Conservation (phyloP, 2,888 invertebrate genomes). For the Frankliniella intonsa region DNA sequence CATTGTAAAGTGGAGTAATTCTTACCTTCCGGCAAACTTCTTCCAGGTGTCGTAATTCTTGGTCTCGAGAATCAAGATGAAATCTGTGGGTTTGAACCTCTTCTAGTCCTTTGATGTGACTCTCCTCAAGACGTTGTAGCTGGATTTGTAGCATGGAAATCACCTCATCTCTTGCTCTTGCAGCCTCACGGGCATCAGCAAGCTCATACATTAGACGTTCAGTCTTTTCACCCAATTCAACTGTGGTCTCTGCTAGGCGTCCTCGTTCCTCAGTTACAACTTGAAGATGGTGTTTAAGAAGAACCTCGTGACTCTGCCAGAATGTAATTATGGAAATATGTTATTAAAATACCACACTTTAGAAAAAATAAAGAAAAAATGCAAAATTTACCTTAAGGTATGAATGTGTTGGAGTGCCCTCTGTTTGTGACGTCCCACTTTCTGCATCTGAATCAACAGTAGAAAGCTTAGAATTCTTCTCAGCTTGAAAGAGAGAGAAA, state of each 20-base stretch:
- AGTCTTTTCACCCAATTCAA: slow-evolving; percentile 39
- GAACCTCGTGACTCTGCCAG: slow-evolving; percentile 35
- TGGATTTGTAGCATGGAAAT: slow-evolving; percentile 40
- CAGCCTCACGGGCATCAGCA: slow-evolving; percentile 40
- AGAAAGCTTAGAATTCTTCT: slow-evolving; percentile 7
- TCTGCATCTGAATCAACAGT: not conserved
- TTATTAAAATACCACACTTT: too few species aligned
- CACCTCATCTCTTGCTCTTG: slow-evolving; percentile 40
- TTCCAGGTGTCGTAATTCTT: slow-evolving; percentile 42
- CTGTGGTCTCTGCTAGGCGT: slow-evolving; percentile 40
- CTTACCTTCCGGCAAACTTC: slow-evolving; percentile 41
- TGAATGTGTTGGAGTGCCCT: not conserved
- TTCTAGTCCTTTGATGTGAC: slow-evolving; percentile 41
- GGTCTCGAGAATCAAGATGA: slow-evolving; percentile 40
- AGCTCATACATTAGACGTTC: slow-evolving; percentile 41
- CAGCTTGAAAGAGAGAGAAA: not conserved
- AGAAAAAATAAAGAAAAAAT: not conserved
- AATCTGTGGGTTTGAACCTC: slow-evolving; percentile 40
- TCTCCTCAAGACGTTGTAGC: slow-evolving; percentile 38
- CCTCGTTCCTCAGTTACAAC: slow-evolving; percentile 41
- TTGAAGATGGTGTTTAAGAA: slow-evolving; percentile 40
- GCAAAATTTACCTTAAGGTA: not conserved
- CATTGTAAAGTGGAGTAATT: not conserved
- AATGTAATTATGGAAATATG: not conserved
- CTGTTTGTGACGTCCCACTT: not conserved